phyloP scores from a whole-genome alignment of 53 echinoderm and acorn worm genomes.

The Pentamera pediparva region DNA sequence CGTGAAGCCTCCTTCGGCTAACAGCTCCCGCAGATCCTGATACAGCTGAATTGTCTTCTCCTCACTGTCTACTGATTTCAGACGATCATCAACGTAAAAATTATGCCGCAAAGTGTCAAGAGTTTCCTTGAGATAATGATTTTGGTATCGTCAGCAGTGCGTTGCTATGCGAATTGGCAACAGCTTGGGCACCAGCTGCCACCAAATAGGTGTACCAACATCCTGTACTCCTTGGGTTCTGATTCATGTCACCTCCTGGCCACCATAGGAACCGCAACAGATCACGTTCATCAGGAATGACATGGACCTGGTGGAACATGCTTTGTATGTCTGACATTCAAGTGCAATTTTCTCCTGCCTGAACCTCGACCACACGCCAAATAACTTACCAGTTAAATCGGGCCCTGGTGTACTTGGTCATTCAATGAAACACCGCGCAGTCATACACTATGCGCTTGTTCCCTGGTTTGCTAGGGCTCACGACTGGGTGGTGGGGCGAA shows the following conservation, averaged over 20 bases:
- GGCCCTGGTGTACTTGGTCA: constrained; percentile 42
- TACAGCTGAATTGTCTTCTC: constrained; percentile 34
- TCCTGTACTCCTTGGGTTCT: constrained; percentile 18
- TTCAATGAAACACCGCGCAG: constrained; percentile 55
- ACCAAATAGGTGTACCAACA: constrained; percentile 43
- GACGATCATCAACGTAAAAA: constrained; percentile 75
- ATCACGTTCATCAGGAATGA: constrained; percentile 18
- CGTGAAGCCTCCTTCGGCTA: constrained; percentile 42
- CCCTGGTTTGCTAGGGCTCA: background rate
- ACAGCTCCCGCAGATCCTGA: constrained; percentile 19
- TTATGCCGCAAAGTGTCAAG: constrained; percentile 40
- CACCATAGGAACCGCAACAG: constrained; percentile 37
- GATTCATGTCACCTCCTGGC: constrained; percentile 21
- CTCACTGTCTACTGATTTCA: constrained; percentile 42
- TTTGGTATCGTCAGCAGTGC: constrained; percentile 27
- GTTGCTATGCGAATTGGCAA: constrained; percentile 10
- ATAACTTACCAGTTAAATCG: constrained; percentile 44
- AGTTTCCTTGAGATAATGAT: background rate
- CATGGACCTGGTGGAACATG: constrained; percentile 49
- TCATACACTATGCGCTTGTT: constrained; percentile 55
- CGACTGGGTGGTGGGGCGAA: constrained; percentile 50
- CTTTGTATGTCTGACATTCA: constrained; percentile 21
- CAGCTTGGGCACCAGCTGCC: constrained; percentile 28
- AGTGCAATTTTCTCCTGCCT: background rate
- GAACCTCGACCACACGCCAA: constrained; percentile 56